A percentile compares a stretch with the other conserved stretches of the same genome.
Conservation (phyloP, 2,113 vertebrate genomes). For the Callocephalon fimbriatum region DNA sequence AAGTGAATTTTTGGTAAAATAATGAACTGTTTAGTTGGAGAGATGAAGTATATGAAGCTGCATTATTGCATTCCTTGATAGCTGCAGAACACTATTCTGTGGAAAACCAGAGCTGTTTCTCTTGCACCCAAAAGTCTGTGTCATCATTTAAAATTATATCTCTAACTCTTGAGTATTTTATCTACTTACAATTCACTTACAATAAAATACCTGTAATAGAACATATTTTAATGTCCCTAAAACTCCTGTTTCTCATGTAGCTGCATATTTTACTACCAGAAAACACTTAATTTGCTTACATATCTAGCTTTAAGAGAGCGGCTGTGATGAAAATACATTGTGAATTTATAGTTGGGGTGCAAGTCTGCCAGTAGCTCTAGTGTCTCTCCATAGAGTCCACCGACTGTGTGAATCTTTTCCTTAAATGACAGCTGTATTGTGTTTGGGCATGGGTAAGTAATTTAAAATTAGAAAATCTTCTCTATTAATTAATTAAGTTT, state of each 20-base stretch:
- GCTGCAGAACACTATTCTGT: not conserved
- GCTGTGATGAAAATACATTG: not conserved
- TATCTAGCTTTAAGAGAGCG: not conserved
- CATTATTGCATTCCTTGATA: not conserved
- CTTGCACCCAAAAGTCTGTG: not conserved
- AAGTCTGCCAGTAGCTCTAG: not conserved
- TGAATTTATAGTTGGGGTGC: not conserved
- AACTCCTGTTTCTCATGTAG: not conserved
- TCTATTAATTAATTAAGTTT: not conserved
- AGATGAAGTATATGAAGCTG: not conserved
- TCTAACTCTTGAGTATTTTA: not conserved
- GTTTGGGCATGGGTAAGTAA: not conserved
- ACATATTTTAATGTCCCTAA: not conserved
- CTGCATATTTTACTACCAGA: not conserved
- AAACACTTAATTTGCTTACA: not conserved
- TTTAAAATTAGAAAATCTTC: not conserved
- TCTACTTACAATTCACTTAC: not conserved
- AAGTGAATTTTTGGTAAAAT: not conserved
- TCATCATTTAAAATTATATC: not conserved
- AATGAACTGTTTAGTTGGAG: not conserved
- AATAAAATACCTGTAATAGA: not conserved
- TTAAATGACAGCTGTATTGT: not conserved
- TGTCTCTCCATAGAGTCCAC: not conserved
- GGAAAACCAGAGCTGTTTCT: not conserved
- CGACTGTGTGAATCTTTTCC: not conserved